A percentile compares a stretch with the other conserved stretches of the same genome.
Conservation (phyloP, 2,888 invertebrate genomes). For the Zygothrica quintamaculata region DNA sequence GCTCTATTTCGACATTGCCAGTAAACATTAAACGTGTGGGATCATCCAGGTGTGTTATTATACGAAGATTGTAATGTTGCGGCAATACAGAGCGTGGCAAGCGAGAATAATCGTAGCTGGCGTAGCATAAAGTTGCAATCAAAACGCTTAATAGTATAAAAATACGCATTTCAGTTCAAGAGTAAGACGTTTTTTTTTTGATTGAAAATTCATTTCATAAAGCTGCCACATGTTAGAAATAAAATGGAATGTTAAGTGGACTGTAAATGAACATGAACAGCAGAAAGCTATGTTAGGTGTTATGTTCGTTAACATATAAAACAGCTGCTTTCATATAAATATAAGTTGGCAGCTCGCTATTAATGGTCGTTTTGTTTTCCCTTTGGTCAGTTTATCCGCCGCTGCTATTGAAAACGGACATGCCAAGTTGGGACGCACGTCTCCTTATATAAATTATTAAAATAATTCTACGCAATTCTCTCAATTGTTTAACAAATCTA, state of each 20-base stretch:
- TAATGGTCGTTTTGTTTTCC: conserved; percentile 46
- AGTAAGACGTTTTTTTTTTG: conserved; percentile 10
- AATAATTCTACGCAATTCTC: conserved; percentile 30
- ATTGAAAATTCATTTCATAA: conserved; percentile 26
- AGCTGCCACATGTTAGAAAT: conserved; percentile 20
- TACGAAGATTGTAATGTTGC: conserved; percentile 82
- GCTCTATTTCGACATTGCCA: conserved; percentile 83
- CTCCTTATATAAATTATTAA: conserved; percentile 13
- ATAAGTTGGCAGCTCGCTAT: conserved; percentile 37
- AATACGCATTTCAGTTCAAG: conserved; percentile 31
- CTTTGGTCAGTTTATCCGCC: conserved; percentile 56
- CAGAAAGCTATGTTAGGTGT: neutral
- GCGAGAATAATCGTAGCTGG: conserved; percentile 71
- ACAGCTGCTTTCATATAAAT: conserved; percentile 34
- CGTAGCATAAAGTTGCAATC: conserved; percentile 21
- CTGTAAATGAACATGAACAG: no score
- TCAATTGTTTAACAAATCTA: conserved; percentile 25
- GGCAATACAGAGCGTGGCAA: conserved; percentile 84
- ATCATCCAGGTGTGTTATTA: conserved; percentile 84
- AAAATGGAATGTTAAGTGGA: neutral
- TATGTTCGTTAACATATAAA: conserved; percentile 15
- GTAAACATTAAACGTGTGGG: conserved; percentile 80
- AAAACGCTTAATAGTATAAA: conserved; percentile 10
- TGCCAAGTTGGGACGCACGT: neutral
- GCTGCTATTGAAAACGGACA: conserved; percentile 52